Conservation (phyloP, 2,888 invertebrate genomes). For the Zootermopsis nevadensis region DNA sequence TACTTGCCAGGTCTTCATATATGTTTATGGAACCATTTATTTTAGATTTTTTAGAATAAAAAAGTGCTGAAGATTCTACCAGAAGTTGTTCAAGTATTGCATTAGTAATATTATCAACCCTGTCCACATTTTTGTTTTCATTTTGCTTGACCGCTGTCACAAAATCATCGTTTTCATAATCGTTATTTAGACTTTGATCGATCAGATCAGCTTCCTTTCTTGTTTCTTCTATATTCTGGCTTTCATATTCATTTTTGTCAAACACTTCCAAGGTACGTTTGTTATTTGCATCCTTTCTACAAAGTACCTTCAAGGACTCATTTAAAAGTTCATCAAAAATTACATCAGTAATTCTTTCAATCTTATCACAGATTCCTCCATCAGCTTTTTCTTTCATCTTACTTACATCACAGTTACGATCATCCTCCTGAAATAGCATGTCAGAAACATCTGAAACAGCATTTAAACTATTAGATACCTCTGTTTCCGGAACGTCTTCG, state of each 20-base stretch:
- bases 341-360: conserved; percentile 52
- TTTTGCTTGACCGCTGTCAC: not conserved
- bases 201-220: not conserved
- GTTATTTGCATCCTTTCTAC: not conserved
- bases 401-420: conserved; percentile 34
- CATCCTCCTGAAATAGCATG: conserved; percentile 34
- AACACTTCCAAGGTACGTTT: not conserved
- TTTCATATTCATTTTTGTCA: not conserved
- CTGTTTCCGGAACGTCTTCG: not conserved
- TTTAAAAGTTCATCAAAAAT: conserved; percentile 48
- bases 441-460: not conserved
- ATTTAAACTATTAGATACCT: not conserved
- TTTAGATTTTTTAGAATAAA: not conserved
- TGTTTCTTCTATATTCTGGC: not conserved
- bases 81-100: conserved; percentile 25
- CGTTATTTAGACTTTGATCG: not conserved
- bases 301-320: conserved; percentile 37
- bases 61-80: not conserved
- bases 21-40: no score
- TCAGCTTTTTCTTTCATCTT: conserved; percentile 25
- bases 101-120: conserved; percentile 22
- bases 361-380: conserved; percentile 38
- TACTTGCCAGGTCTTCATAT: no score
- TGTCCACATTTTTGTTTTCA: not conserved
- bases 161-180: not conserved